phyloP scores from a whole-genome alignment of 2,113 vertebrate genomes.

The Kobus ellipsiprymnus region DNA sequence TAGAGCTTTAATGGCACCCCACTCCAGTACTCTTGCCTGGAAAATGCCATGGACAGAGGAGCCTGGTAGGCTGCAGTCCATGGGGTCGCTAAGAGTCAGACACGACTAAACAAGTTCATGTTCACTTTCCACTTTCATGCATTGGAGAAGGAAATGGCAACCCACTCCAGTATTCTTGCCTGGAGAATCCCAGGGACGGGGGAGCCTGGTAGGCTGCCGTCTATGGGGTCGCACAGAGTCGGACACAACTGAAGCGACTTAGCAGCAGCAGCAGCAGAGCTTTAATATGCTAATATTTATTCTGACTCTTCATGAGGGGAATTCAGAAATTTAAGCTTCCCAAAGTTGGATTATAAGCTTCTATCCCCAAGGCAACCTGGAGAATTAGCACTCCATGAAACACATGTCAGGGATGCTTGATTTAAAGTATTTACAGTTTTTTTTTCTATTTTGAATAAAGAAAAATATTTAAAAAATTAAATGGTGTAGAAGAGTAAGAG shows the following conservation, averaged over 20 bases:
- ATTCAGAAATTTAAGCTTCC: neutral
- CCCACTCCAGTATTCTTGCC: too few species aligned
- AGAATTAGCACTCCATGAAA: neutral
- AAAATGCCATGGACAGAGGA: too few species aligned
- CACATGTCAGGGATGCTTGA: neutral
- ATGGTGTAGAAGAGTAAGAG: neutral
- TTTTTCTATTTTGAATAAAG: conserved; percentile 4
- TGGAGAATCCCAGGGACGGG: too few species aligned
- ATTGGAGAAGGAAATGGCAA: too few species aligned
- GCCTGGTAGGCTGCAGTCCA: too few species aligned
- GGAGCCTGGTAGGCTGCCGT: too few species aligned
- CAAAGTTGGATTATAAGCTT: neutral
- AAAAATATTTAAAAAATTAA: neutral
- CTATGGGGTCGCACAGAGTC: too few species aligned
- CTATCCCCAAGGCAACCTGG: neutral
- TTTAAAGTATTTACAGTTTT: neutral
- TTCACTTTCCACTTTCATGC: too few species aligned
- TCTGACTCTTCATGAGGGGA: neutral
- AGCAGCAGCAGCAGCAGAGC: neutral
- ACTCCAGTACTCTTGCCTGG: too few species aligned
- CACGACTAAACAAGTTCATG: too few species aligned
- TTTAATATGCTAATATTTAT: neutral
- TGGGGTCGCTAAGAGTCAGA: too few species aligned
- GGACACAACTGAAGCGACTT: fast-evolving
- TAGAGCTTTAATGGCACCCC: neutral